Base-by-base conservation (phyloP, 2,797 vertebrate species). In the Lagocephalus sceleratus region DNA sequence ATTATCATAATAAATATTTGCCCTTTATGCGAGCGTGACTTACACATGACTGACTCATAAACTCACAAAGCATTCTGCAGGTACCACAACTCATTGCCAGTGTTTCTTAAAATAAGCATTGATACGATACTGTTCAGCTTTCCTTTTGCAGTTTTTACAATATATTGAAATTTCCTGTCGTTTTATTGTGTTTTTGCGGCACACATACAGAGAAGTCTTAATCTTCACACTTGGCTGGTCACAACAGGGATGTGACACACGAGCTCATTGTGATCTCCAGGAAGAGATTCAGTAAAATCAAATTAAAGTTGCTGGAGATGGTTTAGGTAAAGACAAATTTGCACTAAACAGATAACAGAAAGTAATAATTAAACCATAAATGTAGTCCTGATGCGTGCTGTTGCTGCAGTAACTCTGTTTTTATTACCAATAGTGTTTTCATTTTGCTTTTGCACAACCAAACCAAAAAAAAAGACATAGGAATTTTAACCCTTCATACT, bases 221-320 rank as follows among this genome's bases (percentile, higher is more conserved):
- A n/a, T n/a, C n/a, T 11, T 44, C 15, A 20, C 2, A 2, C 21
- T 9, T 22, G 42, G 15, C n/a, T 20, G 25, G 23, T 35, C 22
- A 3, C 29, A 40, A 51, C 17, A 15, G 3, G 14, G 8, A 41
- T 8, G 62, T 77, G 71, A 78, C 44, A 68, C 71, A 62, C 26
- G 12, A 8, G 17, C 38, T 0, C 20, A 73, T 63, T n/a, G n/a
- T n/a, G n/a, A n/a, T n/a, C n/a, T n/a, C n/a, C n/a, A n/a, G n/a
- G n/a, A n/a, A n/a, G n/a, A n/a, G n/a, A n/a, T n/a, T n/a, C n/a
- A n/a, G n/a, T n/a, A n/a, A n/a, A n/a, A n/a, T n/a, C n/a, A n/a
- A n/a, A n/a, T n/a, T 41, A 7, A 73, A 83, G 64, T 75, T 64
- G 72, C 73, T 63, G 17, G 42, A 51, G 56, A 47, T 42, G 14